Evolutionary conservation across 2,113 vertebrate genomes (phyloP), one percentile per base, ranked within the genome.

Genomic region (Scatophagus argus): DNA sequence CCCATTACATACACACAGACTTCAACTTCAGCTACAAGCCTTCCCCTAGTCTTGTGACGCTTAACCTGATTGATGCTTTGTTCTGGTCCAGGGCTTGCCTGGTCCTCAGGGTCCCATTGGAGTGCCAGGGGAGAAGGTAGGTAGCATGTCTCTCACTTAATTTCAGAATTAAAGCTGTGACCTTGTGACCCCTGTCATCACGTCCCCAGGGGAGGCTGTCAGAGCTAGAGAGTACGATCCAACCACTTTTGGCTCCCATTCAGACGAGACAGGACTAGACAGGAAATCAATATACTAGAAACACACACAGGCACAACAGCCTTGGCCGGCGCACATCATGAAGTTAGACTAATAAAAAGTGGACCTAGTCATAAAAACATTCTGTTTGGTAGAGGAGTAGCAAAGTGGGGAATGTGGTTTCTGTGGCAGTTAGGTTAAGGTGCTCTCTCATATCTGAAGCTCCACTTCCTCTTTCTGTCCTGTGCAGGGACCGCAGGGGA

Each of bases 61-160:
- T 78, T 83, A 80, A 83, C 46, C 65, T 87, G 74, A 88, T 84
- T 82, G 77, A 89, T 77, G 74, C 61, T 72, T 86, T 89, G 76
- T 90, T 85, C 85, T 56, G 76, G 54, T 70, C 0, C 82, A 99
- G 97, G 97, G 97, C 43, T 93, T 97, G 55, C 93, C 94, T 0
- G 97, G 97, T 56, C 90, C 96, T 46, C 97, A 98, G 89, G 97
- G 97, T 59, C 91, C 88, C 19, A 96, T 99, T 0, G 97, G 97
- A 64, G 60, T 94, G 82, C 96, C 96, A 2, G 97, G 97, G 77
- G 95, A 96, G 79, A 99, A 98, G 96, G 97, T 98, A 88, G 93
- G 94, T 67, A 25, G 23, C 68, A 55, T 85, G 71, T 83, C 61
- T 79, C 62, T 82, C 76, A 78, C 83, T 88, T 90, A 56, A 81